Evolutionary conservation across 2,113 vertebrate species (phyloP).

Genomic region (Aptenodytes forsteri): DNA sequence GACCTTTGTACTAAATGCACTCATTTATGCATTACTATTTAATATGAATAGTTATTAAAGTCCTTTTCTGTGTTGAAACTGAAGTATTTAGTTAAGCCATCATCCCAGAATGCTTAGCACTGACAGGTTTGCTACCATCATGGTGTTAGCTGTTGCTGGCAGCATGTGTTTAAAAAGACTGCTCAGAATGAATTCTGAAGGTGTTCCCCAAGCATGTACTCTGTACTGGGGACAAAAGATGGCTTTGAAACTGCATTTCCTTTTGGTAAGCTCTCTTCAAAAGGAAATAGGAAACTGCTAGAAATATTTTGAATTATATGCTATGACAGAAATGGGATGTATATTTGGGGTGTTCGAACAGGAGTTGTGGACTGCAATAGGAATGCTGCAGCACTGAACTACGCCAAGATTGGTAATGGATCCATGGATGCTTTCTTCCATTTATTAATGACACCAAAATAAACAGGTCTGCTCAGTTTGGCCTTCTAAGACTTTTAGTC

Average conservation of each 20-base stretch:
- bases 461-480: background rate
- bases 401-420: background rate
- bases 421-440: background rate
- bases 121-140: background rate
- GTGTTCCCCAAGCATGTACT: background rate
- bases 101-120: background rate
- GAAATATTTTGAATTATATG: background rate
- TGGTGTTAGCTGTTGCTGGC: background rate
- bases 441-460: background rate
- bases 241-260: background rate
- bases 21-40: background rate
- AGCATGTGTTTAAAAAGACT: background rate
- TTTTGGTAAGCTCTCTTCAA: background rate
- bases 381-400: background rate
- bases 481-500: background rate
- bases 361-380: background rate
- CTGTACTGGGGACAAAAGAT: background rate
- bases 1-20: background rate
- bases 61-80: background rate
- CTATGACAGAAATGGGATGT: background rate
- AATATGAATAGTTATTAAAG: background rate
- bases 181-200: background rate
- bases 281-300: background rate
- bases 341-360: background rate
- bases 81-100: background rate